A percentile compares a stretch with the other conserved stretches of the same genome.
phyloP scores from a whole-genome alignment of 2,797 vertebrate genomes.

The Craterocephalus amniculus region DNA sequence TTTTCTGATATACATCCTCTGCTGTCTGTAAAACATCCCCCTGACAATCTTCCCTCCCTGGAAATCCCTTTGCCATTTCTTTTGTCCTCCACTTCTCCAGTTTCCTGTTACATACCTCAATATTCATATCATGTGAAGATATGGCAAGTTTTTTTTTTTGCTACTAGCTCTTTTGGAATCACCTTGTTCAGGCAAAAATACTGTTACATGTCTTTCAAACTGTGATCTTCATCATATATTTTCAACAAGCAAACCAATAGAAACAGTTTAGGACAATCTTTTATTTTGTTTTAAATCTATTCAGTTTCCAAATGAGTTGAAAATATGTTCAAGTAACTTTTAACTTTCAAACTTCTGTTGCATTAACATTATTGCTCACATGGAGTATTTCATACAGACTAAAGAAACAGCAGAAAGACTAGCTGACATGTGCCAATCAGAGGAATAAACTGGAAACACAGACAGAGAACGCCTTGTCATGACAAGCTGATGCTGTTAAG shows the following conservation, averaged over 20 bases:
- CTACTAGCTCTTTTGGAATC: too few species aligned
- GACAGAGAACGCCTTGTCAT: not conserved
- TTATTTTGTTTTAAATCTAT: not conserved
- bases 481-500: constrained; percentile 5
- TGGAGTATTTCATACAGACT: not conserved
- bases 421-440: constrained; percentile 4
- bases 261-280: not conserved
- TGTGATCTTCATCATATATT: not conserved
- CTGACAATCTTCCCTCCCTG: constrained; percentile 11
- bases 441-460: constrained; percentile 1
- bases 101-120: too few species aligned
- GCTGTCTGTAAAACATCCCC: not conserved
- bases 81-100: not conserved
- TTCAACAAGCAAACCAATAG: not conserved
- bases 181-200: too few species aligned
- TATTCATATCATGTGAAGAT: too few species aligned
- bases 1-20: constrained; percentile 3
- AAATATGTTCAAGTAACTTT: not conserved
- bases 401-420: not conserved
- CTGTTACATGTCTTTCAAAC: not conserved
- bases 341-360: not conserved
- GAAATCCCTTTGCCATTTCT: not conserved
- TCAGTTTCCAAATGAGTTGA: not conserved
- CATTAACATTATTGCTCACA: not conserved
- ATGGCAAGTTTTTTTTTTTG: too few species aligned